A percentile compares a stretch with the other conserved stretches of the same genome.
Conservation (phyloP, 2,113 vertebrate species). For the Alces alces region DNA sequence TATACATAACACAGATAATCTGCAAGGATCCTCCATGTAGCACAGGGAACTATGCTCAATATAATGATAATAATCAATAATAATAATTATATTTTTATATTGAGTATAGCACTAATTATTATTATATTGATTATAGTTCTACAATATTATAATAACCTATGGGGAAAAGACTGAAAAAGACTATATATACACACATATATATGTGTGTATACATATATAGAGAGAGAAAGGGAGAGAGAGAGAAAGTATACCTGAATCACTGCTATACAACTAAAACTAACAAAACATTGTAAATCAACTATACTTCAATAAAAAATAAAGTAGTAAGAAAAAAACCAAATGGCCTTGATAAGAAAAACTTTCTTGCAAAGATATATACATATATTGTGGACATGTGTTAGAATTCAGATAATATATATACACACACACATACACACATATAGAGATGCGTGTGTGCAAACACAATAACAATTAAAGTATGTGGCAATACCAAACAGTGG, state of each 20-base stretch:
- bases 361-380: not conserved
- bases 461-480: not conserved
- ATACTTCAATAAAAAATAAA: not conserved
- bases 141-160: not conserved
- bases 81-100: not conserved
- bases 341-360: not conserved
- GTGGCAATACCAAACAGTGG: not conserved
- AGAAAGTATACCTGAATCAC: not conserved
- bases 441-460: not conserved
- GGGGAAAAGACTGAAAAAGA: not conserved
- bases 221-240: too few relatives aligned
- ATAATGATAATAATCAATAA: not conserved
- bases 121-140: not conserved
- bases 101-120: not conserved
- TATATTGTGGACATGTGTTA: not conserved
- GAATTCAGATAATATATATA: not conserved
- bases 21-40: not conserved
- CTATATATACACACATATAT: fast-evolving
- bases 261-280: not conserved
- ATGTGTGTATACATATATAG: fast-evolving
- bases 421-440: not conserved
- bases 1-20: not conserved
- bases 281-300: not conserved
- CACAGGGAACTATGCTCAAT: not conserved
- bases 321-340: not conserved